Percentiles rank a stretch among this genome's conserved stretches.
Conservation (phyloP, 37 sponge, comb jelly and placozoan species). For the Beroe forskalii region DNA sequence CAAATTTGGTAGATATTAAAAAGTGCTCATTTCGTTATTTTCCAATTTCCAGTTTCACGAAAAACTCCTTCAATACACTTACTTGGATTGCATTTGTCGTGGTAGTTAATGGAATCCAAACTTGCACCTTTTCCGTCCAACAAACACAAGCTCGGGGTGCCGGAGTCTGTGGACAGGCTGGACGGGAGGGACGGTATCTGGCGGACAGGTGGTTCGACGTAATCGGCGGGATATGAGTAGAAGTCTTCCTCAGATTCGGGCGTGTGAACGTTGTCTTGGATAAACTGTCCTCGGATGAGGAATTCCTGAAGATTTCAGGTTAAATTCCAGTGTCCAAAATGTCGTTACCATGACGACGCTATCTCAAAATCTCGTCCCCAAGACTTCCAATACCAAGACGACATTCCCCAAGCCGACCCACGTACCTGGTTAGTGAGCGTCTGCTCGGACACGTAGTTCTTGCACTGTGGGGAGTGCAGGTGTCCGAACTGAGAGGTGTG, state of each 20-base stretch:
- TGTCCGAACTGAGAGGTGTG: neutral
- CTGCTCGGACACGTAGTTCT: conserved; percentile 11
- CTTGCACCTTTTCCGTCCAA: neutral
- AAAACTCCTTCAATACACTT: too few relatives aligned
- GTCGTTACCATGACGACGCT: neutral
- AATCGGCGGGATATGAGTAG: neutral
- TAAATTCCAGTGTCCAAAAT: too few relatives aligned
- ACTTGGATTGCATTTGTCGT: conserved; percentile 11
- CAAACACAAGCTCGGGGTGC: neutral
- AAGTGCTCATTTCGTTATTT: too few relatives aligned
- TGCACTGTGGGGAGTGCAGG: neutral
- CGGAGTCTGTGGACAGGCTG: neutral
- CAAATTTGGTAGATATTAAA: too few relatives aligned
- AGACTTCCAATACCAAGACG: too few relatives aligned
- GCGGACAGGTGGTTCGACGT: neutral
- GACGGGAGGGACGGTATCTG: neutral
- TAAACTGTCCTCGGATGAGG: conserved; percentile 26
- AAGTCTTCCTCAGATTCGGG: neutral
- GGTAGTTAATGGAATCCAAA: conserved; percentile 31
- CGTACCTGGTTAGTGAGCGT: neutral
- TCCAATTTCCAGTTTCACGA: too few relatives aligned
- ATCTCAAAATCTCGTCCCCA: too few relatives aligned
- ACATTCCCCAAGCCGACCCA: neutral
- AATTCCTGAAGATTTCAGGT: conserved; percentile 20
- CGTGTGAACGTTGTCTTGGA: neutral